phyloP scores from a whole-genome alignment of 2,797 vertebrate genomes.

The Eulemur rubriventer region DNA sequence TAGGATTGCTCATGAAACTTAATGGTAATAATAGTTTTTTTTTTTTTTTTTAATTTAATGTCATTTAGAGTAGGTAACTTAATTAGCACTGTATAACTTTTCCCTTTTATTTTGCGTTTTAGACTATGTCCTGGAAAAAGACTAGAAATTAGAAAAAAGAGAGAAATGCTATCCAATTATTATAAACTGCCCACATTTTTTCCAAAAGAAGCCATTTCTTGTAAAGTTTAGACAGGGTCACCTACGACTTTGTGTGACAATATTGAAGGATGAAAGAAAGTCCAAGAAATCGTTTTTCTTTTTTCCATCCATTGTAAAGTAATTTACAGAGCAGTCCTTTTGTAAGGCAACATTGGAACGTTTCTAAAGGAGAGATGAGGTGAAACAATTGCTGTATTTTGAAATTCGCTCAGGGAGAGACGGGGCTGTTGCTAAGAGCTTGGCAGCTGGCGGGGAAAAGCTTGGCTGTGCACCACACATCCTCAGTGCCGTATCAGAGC shows the following conservation, averaged over 20 bases:
- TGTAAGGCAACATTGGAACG: neutral
- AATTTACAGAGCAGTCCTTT: neutral
- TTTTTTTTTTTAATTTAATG: neutral
- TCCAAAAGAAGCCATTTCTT: slow-evolving; percentile 19
- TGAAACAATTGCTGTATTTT: neutral
- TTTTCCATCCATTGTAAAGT: neutral
- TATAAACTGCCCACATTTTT: neutral
- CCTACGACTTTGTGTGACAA: neutral
- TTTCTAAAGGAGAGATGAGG: neutral
- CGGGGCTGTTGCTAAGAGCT: neutral
- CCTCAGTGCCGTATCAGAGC: neutral
- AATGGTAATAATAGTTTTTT: neutral
- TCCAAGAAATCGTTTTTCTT: neutral
- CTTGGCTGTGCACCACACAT: neutral
- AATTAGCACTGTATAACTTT: neutral
- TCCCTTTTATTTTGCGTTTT: neutral
- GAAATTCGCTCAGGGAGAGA: neutral
- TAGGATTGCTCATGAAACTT: neutral
- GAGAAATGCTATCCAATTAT: neutral
- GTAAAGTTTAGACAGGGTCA: neutral
- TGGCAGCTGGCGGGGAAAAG: too few species aligned
- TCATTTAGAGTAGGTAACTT: neutral
- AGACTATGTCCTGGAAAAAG: neutral
- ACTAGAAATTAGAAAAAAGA: neutral
- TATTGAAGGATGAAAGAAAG: neutral